Percentiles rank a stretch among this genome's conserved stretches.
phyloP scores from a whole-genome alignment of 1,140 invertebrate species.

The Drusus annulatus region DNA sequence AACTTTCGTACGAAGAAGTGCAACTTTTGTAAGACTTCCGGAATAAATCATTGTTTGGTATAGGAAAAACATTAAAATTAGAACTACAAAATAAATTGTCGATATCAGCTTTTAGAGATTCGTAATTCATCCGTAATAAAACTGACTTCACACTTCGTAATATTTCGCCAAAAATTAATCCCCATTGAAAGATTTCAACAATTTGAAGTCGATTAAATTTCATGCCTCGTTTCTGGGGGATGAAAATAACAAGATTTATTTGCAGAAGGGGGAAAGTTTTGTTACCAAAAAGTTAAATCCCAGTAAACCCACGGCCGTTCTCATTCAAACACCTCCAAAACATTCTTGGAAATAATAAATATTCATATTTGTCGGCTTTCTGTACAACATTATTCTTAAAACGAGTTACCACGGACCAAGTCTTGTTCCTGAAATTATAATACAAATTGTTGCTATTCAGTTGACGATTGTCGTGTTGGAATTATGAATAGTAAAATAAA shows the following conservation, averaged over 20 bases:
- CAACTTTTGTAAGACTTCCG: too few relatives aligned
- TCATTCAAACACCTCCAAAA: conserved; percentile 40
- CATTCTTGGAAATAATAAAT: conserved; percentile 54
- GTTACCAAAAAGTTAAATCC: conserved; percentile 46
- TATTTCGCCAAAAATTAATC: conserved; percentile 38
- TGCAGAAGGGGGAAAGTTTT: conserved; percentile 37
- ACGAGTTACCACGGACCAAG: too few relatives aligned
- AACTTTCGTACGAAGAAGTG: background rate
- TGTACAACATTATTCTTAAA: too few relatives aligned
- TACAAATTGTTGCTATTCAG: too few relatives aligned
- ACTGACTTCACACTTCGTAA: conserved; percentile 25
- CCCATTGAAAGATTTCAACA: conserved; percentile 39
- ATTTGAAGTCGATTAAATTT: conserved; percentile 42
- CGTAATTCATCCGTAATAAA: background rate
- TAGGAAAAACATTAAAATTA: too few relatives aligned
- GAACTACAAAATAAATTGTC: too few relatives aligned
- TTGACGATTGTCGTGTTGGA: background rate
- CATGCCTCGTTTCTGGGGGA: conserved; percentile 28
- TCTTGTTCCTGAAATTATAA: too few relatives aligned
- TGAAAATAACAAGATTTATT: conserved; percentile 50
- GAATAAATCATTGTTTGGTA: too few relatives aligned
- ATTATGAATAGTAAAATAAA: too few relatives aligned
- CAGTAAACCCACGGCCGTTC: conserved; percentile 37
- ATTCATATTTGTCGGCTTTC: conserved; percentile 52
- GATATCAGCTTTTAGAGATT: background rate